These are phyloP conservation scores for Fissipunctia ypsillon DNA, from an alignment of 2,888 invertebrate species.

Conservation along the genomic window DNA sequence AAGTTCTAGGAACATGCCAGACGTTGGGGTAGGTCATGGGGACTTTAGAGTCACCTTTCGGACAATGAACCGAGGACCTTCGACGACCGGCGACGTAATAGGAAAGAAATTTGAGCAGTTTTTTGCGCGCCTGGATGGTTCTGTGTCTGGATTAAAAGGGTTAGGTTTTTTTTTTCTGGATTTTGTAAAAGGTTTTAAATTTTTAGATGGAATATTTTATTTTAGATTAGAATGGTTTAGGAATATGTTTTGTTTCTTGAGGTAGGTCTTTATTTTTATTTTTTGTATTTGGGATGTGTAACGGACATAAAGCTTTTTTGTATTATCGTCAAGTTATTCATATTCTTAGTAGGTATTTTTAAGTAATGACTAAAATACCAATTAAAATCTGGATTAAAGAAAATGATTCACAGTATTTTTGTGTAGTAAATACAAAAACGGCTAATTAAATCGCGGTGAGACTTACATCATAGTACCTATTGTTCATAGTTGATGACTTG, in stretches of 20 bases:
- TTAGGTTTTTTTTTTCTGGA: background rate
- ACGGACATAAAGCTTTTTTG: too few relatives aligned
- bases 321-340: too few relatives aligned
- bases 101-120: slow-evolving; percentile 47
- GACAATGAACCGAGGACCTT: slow-evolving; percentile 77
- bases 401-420: too few relatives aligned
- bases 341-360: too few relatives aligned
- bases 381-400: too few relatives aligned
- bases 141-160: slow-evolving; percentile 28
- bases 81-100: slow-evolving; percentile 48
- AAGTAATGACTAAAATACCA: too few relatives aligned
- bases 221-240: background rate
- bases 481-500: slow-evolving; percentile 30
- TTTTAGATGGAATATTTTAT: slow-evolving; percentile 2
- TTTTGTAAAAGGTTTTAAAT: background rate
- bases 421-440: background rate
- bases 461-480: slow-evolving; percentile 41
- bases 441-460: slow-evolving; percentile 6
- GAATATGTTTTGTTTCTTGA: background rate
- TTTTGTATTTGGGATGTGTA: too few relatives aligned
- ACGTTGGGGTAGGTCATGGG: slow-evolving; percentile 83
- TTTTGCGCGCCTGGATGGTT: slow-evolving; percentile 52
- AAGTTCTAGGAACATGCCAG: slow-evolving; percentile 51
- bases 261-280: too few relatives aligned
- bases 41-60: slow-evolving; percentile 86